Evolutionary conservation across 2,797 vertebrate genomes (phyloP), one percentile per base, ranked within the genome.

Genomic region (Megalops cyprinoides): DNA sequence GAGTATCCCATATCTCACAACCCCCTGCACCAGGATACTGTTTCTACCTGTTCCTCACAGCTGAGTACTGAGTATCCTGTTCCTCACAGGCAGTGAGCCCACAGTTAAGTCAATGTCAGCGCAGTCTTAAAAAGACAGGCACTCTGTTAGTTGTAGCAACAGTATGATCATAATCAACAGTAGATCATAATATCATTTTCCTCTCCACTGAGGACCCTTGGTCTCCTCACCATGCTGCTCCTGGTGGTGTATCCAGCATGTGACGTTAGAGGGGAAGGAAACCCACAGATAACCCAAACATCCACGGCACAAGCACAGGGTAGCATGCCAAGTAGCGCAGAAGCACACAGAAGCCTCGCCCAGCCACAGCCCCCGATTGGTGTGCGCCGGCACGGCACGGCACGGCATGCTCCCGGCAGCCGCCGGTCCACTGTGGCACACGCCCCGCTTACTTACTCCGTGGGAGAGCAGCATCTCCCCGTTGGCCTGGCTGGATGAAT

Each of bases 361-460:
- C 42, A 77, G 53, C 76, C 53, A 10, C 23, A 12, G 56, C 48
- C 12, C 28, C 4, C 49, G 25, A 12, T n/a, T 44, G 39, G 5
- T 67, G n/a, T 39, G n/a, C 39, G 55, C 74, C 49, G 18, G 9
- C 5, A 34, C n/a, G 74, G n/a, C 73, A 25, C 25, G 39, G 76
- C 55, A 12, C 49, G 20, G 15, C 37, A 31, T 44, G 51, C 12
- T 51, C 69, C 39, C 79, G 18, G 28, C 44, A 18, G 51, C 60
- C 62, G 18, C 78, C 23, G 31, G 65, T 28, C 65, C 44, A 9
- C 60, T 37, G n/a, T 74, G 37, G 77, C 82, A 62, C 77, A 83
- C n/a, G n/a, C n/a, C 85, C 90, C 86, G 85, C 92, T 78, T 97
- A 97, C 96, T 98, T 97, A 97, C 97, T 96, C 96, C 95, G 94